Evolutionary conservation across 2,113 vertebrate genomes (phyloP), one percentile per base, ranked within the genome.

Genomic region (Proterorhinus semilunaris): DNA sequence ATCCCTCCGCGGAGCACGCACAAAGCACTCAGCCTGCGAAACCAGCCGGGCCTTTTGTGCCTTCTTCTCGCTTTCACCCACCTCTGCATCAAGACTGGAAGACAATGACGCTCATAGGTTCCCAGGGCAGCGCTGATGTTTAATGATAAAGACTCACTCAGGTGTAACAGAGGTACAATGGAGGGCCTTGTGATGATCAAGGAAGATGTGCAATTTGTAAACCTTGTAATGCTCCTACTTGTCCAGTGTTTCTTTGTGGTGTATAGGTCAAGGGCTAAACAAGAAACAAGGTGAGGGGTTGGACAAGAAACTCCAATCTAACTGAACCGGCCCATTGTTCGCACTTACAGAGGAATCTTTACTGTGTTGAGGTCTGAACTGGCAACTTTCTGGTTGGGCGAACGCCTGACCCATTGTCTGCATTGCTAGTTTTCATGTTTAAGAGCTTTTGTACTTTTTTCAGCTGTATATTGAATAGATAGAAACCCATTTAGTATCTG

Each of bases 21-120:
- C 86, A 91, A 89, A 88, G 87, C 59, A 27, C 7, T 5, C 81
- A 44, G 81, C 78, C 80, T 90, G 83, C 84, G 87, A 92, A 83
- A 86, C 65, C 80, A 42, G 68, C 48, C 0, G 6, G 66, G 79
- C 80, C 85, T 83, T 89, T 82, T 89, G 84, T 89, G 66, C 71
- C 7, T 77, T 64, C 44, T 45, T 48, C 79, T 85, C 45, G 53
- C 79, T 84, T 85, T 86, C 78, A 88, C 70, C 79, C 36, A 81
- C 67, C 69, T 70, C 78, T 15, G 47, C 64, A 66, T 84, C 74
- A 72, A 85, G 82, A 79, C 17, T 75, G 82, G 46, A 62, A 65
- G 69, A 91, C 89, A 91, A 88, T 78, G 75, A 69, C 77, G 54
- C 21, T 52, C 9, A 11, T 7, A 27, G 80, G 81, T 90, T 91